Percentiles rank a stretch among this genome's conserved stretches.
These are phyloP conservation scores for Hyperoplus lanceolatus DNA, from an alignment of 2,797 vertebrate species.

Conservation along the genomic window DNA sequence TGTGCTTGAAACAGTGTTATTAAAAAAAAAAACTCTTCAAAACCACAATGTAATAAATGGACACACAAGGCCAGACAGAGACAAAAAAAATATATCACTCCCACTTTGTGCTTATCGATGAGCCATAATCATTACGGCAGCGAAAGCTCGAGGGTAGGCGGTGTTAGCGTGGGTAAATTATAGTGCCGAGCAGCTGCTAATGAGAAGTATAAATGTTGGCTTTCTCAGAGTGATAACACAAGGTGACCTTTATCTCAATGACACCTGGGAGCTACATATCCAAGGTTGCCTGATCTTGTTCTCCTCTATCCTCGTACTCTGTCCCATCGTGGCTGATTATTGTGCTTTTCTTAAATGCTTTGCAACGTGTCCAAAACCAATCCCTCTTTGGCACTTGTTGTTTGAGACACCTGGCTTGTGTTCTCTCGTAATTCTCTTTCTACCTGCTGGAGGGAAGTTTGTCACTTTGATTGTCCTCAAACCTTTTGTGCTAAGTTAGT, in stretches of 20 bases:
- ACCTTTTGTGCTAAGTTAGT: conserved; percentile 71
- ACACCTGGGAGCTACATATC: conserved; percentile 72
- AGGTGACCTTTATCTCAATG: conserved; percentile 77
- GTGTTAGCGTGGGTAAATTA: conserved; percentile 65
- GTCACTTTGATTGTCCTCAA: conserved; percentile 72
- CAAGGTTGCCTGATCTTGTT: conserved; percentile 24
- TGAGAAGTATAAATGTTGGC: conserved; percentile 71
- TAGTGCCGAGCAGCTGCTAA: conserved; percentile 76
- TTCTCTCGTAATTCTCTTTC: conserved; percentile 65
- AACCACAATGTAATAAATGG: conserved; percentile 53
- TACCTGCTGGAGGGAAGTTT: conserved; percentile 72
- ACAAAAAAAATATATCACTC: conserved; percentile 74
- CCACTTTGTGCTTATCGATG: conserved; percentile 72
- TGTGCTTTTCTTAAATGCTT: conserved; percentile 67
- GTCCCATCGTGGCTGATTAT: conserved; percentile 61
- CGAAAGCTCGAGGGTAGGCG: conserved; percentile 60
- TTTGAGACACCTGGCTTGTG: conserved; percentile 70
- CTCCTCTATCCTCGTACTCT: conserved; percentile 28
- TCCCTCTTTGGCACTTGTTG: conserved; percentile 65
- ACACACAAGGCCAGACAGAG: conserved; percentile 56
- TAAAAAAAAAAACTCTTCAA: conserved; percentile 45
- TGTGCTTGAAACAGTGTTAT: conserved; percentile 55
- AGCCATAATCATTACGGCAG: conserved; percentile 58
- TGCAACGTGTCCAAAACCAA: conserved; percentile 68
- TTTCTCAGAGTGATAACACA: conserved; percentile 74